A percentile compares a stretch with the other conserved stretches of the same genome.
These are phyloP conservation scores for Chlamydotis undulata DNA, from an alignment of 2,113 vertebrate genomes.

Conservation along the genomic window DNA sequence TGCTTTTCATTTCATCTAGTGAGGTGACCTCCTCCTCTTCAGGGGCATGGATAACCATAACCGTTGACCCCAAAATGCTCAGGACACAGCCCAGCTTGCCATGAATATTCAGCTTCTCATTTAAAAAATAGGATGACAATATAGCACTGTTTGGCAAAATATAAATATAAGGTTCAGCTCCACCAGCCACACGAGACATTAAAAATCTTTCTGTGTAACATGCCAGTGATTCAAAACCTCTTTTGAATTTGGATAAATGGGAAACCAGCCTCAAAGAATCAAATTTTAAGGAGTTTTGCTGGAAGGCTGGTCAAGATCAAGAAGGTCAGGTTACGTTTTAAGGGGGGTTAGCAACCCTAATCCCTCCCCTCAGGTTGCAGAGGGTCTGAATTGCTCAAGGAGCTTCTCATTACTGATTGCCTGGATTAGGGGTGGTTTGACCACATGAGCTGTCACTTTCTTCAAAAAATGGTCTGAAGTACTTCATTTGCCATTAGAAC, in stretches of 20 bases:
- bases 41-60: slow-evolving; percentile 84
- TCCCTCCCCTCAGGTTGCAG: neutral
- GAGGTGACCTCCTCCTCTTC: slow-evolving; percentile 81
- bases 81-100: slow-evolving; percentile 83
- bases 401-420: neutral
- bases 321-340: neutral
- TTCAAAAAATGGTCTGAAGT: neutral
- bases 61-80: slow-evolving; percentile 79
- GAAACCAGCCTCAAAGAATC: neutral
- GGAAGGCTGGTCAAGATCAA: neutral
- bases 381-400: neutral
- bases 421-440: neutral
- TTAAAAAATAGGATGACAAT: slow-evolving; percentile 81
- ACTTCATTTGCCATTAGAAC: neutral
- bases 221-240: neutral
- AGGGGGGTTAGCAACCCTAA: neutral
- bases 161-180: neutral
- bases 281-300: neutral
- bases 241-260: neutral
- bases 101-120: slow-evolving; percentile 83
- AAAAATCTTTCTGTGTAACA: neutral
- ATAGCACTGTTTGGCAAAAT: slow-evolving; percentile 71
- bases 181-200: rapidly evolving
- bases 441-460: neutral
- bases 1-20: slow-evolving; percentile 80